Evolutionary conservation across 2,113 vertebrate species (phyloP).

Genomic region (Grammomys surdaster): DNA sequence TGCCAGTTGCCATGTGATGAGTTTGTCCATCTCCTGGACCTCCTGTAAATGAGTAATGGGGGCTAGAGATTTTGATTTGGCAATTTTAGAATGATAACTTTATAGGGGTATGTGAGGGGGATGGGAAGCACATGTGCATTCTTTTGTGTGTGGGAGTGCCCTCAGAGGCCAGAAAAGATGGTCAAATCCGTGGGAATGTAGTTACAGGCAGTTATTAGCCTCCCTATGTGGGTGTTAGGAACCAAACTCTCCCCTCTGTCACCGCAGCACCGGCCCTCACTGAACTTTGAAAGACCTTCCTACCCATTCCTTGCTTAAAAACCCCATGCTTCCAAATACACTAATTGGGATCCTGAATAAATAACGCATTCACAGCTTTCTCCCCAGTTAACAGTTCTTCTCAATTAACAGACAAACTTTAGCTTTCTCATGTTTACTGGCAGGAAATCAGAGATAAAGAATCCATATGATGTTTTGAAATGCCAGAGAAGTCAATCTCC

Average conservation of each 20-base stretch:
- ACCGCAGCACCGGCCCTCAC: background rate
- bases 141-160: background rate
- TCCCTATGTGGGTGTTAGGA: background rate
- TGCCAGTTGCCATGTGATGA: background rate
- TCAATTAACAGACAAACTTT: constrained; percentile 7
- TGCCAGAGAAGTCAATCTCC: constrained; percentile 33
- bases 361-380: constrained; percentile 23
- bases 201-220: background rate
- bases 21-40: background rate
- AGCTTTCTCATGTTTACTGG: constrained; percentile 30
- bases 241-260: background rate
- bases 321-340: background rate
- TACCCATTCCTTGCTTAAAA: background rate
- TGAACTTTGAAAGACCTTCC: constrained; percentile 44
- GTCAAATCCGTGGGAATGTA: background rate
- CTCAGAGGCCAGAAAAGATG: background rate
- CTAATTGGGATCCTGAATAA: constrained; percentile 33
- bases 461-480: constrained; percentile 31
- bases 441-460: background rate
- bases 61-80: background rate
- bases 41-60: background rate
- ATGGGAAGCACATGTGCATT: no score
- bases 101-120: no score
- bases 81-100: background rate
- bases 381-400: constrained; percentile 1